Percentiles rank a stretch among this genome's conserved stretches.
Conservation (phyloP, 2,113 vertebrate species). For the Chaetops frenatus region DNA sequence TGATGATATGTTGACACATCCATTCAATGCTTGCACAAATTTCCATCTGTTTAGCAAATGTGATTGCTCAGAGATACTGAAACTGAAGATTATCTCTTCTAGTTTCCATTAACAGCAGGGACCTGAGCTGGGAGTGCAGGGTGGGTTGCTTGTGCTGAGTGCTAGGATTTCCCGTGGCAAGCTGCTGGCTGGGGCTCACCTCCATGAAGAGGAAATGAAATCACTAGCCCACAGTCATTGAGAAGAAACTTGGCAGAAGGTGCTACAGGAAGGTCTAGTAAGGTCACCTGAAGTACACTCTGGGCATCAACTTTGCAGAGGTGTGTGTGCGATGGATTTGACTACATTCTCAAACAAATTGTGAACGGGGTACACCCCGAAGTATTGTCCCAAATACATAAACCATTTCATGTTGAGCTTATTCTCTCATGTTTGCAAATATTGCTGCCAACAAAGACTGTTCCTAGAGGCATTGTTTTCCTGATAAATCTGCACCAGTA, state of each 20-base stretch:
- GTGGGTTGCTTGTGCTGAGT: not conserved
- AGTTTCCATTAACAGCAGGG: not conserved
- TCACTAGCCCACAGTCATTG: not conserved
- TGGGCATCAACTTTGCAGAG: not conserved
- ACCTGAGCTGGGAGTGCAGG: rapidly evolving
- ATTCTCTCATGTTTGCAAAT: not conserved
- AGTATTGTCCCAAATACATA: not conserved
- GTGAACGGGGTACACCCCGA: not conserved
- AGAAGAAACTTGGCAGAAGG: not conserved
- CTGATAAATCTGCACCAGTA: not conserved
- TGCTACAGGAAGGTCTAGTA: not conserved
- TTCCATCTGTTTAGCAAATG: not conserved
- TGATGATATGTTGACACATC: not conserved
- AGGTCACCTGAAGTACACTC: not conserved
- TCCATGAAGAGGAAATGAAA: not conserved
- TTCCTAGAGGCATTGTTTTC: not conserved
- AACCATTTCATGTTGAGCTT: not conserved
- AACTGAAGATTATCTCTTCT: not conserved
- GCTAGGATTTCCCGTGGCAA: rapidly evolving
- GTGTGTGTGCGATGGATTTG: not conserved
- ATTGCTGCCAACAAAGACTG: not conserved
- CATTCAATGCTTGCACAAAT: not conserved
- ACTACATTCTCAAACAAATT: not conserved
- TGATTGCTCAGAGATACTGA: not conserved
- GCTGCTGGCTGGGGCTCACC: not conserved